phyloP scores from a whole-genome alignment of 1,140 invertebrate genomes.

The Camponotus floridanus region DNA sequence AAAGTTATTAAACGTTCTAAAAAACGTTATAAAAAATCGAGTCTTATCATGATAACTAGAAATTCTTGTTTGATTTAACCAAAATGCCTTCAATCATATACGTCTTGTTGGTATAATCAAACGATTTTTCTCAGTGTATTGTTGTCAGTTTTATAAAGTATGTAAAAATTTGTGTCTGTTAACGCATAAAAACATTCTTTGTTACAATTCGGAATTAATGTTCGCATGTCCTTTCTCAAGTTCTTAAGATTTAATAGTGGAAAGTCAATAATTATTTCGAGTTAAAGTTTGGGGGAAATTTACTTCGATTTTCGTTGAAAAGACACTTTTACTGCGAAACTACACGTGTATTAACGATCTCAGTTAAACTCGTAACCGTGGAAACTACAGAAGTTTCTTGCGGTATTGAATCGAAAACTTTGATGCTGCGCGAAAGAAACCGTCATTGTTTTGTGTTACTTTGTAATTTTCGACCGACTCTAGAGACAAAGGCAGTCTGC shows the following conservation, averaged over 20 bases:
- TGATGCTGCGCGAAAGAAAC: constrained; percentile 40
- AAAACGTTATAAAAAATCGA: too few relatives aligned
- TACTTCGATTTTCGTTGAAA: constrained; percentile 7
- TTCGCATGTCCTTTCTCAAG: background rate
- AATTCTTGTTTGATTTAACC: too few relatives aligned
- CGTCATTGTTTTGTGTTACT: constrained; percentile 50
- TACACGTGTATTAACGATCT: constrained; percentile 50
- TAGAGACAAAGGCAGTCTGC: constrained; percentile 39
- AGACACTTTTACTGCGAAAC: background rate
- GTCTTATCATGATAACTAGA: too few relatives aligned
- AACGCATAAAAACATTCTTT: background rate
- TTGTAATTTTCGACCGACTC: constrained; percentile 46
- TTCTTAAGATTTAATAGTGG: background rate
- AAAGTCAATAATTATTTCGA: constrained; percentile 20
- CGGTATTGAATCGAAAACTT: constrained; percentile 54
- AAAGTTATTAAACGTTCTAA: too few relatives aligned
- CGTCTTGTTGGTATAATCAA: too few relatives aligned
- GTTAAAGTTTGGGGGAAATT: background rate
- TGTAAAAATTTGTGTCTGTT: background rate
- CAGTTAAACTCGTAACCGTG: background rate
- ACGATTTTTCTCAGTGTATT: too few relatives aligned
- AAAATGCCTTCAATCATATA: too few relatives aligned
- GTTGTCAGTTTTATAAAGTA: background rate
- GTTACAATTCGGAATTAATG: background rate
- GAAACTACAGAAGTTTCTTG: constrained; percentile 43